Evolutionary conservation across 2,797 vertebrate species (phyloP).

Genomic region (Ammospiza maritima): DNA sequence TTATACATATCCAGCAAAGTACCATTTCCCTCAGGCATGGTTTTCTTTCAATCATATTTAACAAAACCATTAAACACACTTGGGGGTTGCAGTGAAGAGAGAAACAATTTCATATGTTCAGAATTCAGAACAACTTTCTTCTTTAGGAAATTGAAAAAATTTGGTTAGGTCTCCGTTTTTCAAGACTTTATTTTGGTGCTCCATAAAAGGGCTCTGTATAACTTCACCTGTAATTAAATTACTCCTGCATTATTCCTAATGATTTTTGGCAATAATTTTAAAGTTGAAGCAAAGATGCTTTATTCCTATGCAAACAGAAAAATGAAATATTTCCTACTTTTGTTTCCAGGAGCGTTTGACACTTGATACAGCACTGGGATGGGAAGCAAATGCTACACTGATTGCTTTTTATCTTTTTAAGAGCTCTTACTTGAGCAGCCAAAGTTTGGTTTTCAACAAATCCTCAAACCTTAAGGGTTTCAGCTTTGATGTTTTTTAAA

Average conservation of each 20-base stretch:
- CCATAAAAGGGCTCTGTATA: not conserved
- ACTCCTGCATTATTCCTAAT: not conserved
- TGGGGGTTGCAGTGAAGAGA: conserved; percentile 55
- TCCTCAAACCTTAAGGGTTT: not conserved
- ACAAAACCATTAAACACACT: conserved; percentile 64
- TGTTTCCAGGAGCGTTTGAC: not conserved
- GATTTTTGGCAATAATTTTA: not conserved
- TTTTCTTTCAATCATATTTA: conserved; percentile 67
- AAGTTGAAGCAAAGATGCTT: not conserved
- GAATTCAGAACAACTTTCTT: conserved; percentile 9
- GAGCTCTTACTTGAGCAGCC: not conserved
- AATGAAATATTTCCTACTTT: not conserved
- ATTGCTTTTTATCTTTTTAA: not conserved
- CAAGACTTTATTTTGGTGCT: not conserved
- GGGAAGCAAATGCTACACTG: not conserved
- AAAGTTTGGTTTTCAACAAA: not conserved
- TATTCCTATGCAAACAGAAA: not conserved
- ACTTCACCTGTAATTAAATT: not conserved
- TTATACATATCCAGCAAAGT: conserved; percentile 68
- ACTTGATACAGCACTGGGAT: not conserved
- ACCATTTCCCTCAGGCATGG: conserved; percentile 72
- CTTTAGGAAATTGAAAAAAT: not conserved
- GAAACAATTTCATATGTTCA: conserved; percentile 62
- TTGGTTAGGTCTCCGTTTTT: not conserved
- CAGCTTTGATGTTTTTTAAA: not conserved